Evolutionary conservation across 2,797 vertebrate genomes (phyloP), one percentile per base, ranked within the genome.

Genomic region (Melanotaenia maccullochi): DNA sequence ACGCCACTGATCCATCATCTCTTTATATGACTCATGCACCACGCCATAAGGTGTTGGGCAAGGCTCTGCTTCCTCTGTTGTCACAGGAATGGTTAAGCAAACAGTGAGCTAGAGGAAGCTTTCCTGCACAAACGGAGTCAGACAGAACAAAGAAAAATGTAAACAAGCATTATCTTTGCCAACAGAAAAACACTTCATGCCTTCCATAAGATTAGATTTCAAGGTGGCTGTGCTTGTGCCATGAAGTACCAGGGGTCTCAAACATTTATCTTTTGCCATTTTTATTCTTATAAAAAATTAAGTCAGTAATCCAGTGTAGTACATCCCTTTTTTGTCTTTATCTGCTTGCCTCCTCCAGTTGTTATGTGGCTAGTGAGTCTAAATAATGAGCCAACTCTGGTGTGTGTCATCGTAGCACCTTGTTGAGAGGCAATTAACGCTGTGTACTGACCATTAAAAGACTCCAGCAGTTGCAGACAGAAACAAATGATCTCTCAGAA

Each of bases 391-490:
- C 68, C 87, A 82, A 85, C 84, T 74, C 7, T 16, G 36, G 56
- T 0, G 4, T 74, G 69, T 71, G 62, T 78, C 82, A 68, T 32
- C 67, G 77, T 73, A 40, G 67, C 87, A 75, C 88, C 86, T 92
- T 88, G 86, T 93, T 85, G 87, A 80, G 72, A 89, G 64, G 85
- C 75, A 83, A 87, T 92, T 92, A 87, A 84, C 83, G 65, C 76
- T 35, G 74, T 82, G 83, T 85, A 71, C 68, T 82, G 76, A 78
- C 78, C 79, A 84, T 73, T 73, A 76, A 84, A 68, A 77, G 73
- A 72, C 71, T 79, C 84, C 66, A 71, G 71, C 60, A 42, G 73
- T 81, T 76, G 70, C 68, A 73, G 54, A 47, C 20, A 74, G 56
- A 80, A 81, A 80, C 83, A 84, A 83, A 75, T 60, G 71, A 88